Conservation (phyloP, 1,140 invertebrate genomes). For the Pollicipes pollicipes region DNA sequence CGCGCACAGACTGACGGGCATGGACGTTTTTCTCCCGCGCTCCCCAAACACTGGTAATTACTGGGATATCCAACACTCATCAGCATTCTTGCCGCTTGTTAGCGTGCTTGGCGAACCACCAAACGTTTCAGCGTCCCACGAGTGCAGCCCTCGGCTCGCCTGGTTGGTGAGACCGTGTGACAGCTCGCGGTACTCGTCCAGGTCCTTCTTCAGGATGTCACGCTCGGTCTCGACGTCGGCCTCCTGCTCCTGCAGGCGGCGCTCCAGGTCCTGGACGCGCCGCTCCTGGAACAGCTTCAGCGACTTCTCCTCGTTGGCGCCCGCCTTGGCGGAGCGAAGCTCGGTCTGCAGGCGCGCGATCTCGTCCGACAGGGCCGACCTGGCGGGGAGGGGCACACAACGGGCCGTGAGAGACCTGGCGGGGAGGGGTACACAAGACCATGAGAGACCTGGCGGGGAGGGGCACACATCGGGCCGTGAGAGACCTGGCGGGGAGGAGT, state of each 20-base stretch:
- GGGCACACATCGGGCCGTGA: no score
- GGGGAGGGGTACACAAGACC: no score
- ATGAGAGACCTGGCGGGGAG: no score
- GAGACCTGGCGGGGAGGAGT: no score
- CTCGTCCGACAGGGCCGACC: constrained; percentile 12
- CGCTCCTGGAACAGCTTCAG: constrained; percentile 37
- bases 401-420: no score
- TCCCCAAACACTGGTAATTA: no score
- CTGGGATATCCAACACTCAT: no score
- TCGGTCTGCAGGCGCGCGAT: constrained; percentile 20
- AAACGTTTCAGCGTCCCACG: no score
- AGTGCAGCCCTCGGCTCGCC: background rate
- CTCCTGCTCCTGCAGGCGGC: constrained; percentile 13
- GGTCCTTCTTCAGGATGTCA: constrained; percentile 10
- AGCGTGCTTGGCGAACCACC: no score
- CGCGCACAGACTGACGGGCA: no score
- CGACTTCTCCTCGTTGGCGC: constrained; percentile 35
- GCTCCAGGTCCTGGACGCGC: constrained; percentile 24
- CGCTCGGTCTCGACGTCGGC: constrained; percentile 15
- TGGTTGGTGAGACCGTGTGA: constrained; percentile 9
- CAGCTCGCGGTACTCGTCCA: constrained; percentile 11
- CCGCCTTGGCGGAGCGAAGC: constrained; percentile 21
- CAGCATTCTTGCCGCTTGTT: no score
- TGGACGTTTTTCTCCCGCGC: no score
- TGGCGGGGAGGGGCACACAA: background rate